Conservation (phyloP, 2,888 invertebrate species). For the Entomobrya multifasciata region DNA sequence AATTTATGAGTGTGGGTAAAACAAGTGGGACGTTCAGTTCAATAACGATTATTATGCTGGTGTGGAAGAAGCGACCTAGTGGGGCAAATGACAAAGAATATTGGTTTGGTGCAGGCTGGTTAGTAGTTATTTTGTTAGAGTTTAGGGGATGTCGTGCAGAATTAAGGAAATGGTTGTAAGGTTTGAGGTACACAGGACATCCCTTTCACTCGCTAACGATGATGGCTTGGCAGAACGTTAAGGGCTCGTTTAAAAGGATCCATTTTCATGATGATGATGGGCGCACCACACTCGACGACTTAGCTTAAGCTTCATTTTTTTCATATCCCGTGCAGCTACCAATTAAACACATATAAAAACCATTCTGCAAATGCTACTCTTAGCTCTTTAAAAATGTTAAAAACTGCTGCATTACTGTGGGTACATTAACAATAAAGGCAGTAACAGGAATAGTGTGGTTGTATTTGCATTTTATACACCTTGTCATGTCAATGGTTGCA, state of each 20-base stretch:
- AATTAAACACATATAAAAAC: constrained; percentile 43
- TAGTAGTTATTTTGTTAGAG: constrained; percentile 8
- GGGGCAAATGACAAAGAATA: constrained; percentile 27
- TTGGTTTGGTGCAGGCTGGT: no score
- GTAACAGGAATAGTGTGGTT: background rate
- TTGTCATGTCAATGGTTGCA: constrained; percentile 18
- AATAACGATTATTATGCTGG: background rate
- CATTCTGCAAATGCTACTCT: background rate
- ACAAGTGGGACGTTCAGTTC: background rate
- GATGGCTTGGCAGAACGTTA: background rate
- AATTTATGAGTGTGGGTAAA: constrained; percentile 9
- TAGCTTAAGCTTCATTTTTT: background rate
- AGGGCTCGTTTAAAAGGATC: constrained; percentile 40
- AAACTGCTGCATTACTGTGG: background rate
- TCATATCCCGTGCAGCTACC: constrained; percentile 1
- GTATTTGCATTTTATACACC: background rate
- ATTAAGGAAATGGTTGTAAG: constrained; percentile 68
- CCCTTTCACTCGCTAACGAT: constrained; percentile 44
- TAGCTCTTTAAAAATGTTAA: constrained; percentile 13
- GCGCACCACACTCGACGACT: no score
- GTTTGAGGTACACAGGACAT: constrained; percentile 56
- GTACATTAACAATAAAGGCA: no score
- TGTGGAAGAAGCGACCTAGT: constrained; percentile 8
- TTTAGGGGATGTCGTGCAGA: constrained; percentile 62
- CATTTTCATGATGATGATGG: constrained; percentile 47